phyloP scores from a whole-genome alignment of 2,888 invertebrate genomes.

The Tenthredo distinguenda region DNA sequence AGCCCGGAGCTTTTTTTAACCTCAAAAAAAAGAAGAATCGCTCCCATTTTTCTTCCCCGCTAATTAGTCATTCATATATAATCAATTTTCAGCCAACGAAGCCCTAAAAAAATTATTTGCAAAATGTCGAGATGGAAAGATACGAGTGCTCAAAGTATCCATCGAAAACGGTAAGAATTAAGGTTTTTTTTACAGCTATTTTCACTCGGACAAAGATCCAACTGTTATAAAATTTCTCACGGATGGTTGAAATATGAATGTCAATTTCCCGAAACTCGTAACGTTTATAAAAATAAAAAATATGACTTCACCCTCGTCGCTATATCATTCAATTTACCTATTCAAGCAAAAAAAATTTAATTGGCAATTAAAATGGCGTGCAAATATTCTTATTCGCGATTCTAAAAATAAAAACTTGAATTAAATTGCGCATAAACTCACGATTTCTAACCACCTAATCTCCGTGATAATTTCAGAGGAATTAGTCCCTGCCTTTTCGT shows the following conservation, averaged over 20 bases:
- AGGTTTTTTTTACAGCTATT: not conserved
- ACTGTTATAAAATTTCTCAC: not conserved
- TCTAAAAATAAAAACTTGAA: not conserved
- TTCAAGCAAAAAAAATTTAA: not conserved
- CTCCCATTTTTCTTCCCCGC: conserved; percentile 29
- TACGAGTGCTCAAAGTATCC: conserved; percentile 89
- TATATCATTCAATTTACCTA: not conserved
- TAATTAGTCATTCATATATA: conserved; percentile 52
- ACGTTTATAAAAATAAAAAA: not conserved
- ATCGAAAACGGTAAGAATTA: conserved; percentile 89
- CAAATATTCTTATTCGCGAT: not conserved
- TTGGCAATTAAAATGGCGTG: conserved; percentile 16
- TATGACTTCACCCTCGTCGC: not conserved
- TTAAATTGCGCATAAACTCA: not conserved
- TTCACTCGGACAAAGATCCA: not conserved
- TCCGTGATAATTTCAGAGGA: conserved; percentile 85
- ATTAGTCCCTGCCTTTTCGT: conserved; percentile 83
- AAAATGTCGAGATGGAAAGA: conserved; percentile 90
- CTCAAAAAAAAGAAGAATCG: conserved; percentile 45
- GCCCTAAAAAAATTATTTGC: conserved; percentile 90
- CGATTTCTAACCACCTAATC: not conserved
- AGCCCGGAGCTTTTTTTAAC: conserved; percentile 50
- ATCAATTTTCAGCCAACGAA: conserved; percentile 86
- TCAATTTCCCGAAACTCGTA: not conserved
- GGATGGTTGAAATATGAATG: not conserved